Evolutionary conservation across 2,797 vertebrate species (phyloP), one percentile per base, ranked within the genome.

Genomic region (Malacoraja senta): DNA sequence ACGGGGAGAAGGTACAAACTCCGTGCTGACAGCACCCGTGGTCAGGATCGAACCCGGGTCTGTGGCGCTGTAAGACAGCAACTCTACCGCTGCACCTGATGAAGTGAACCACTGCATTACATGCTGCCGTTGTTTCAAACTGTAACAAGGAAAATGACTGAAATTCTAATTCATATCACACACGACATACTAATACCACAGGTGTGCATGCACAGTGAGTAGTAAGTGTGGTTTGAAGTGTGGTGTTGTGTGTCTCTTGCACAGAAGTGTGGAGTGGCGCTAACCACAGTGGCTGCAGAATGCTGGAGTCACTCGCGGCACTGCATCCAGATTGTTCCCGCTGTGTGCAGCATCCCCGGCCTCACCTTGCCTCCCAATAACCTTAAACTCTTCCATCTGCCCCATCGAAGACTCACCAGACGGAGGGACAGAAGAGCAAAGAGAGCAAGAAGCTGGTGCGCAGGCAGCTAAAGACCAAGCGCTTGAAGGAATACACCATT

Each of bases 401-500:
- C 2, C 72, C 90, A 58, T 38, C 95, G 94, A 97, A 97, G 95
- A 97, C 96, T 95, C 95, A 95, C 7, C 95, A 97, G 95, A 95
- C 94, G 12, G 95, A 96, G 93, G 96, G 96, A 93, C 78, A 79
- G 78, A 95, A 95, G 95, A 93, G 94, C 88, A 95, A 94, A 0
- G 96, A 95, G 63, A 95, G 94, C 94, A 95, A 58, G 94, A 96
- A 96, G 94, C 94, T 81, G 3, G 97, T 97, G 94, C 96, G 95
- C 0, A 94, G 95, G 0, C 97, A 97, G 94, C 95, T 98, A 95
- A 98, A 98, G 96, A 97, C 98, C 0, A 98, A 97, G 92, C 97
- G 94, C 9, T 95, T 98, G 93, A 97, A 97, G 94, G 98, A 99
- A 94, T 98, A 99, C 95, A 98, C 97, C 84, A 96, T 98, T 93